These are phyloP conservation scores for Drosophila kohkoa DNA, from an alignment of 1,140 invertebrate species.

Conservation along the genomic window DNA sequence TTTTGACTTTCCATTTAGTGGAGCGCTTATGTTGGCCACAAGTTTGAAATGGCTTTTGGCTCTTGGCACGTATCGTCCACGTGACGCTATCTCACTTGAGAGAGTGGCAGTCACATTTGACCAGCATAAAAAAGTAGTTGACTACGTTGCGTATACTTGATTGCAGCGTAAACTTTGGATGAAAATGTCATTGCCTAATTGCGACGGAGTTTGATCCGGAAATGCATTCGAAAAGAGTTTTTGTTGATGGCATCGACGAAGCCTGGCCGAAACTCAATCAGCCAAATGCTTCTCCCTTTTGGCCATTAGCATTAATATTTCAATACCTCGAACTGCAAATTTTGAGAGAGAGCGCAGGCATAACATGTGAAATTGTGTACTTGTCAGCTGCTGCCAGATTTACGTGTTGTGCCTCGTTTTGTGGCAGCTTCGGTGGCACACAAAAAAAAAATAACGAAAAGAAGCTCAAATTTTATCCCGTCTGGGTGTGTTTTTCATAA, in stretches of 20 bases:
- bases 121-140: conserved; percentile 25
- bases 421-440: conserved; percentile 39
- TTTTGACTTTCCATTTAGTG: conserved; percentile 28
- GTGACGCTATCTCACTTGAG: conserved; percentile 47
- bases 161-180: neutral
- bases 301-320: conserved; percentile 80
- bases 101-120: conserved; percentile 33
- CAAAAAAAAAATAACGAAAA: neutral
- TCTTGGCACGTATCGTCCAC: conserved; percentile 42
- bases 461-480: conserved; percentile 47
- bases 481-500: conserved; percentile 62
- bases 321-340: conserved; percentile 59
- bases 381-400: conserved; percentile 67
- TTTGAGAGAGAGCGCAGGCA: conserved; percentile 53
- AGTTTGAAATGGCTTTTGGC: conserved; percentile 32
- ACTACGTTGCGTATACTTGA: conserved; percentile 7
- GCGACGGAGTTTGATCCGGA: neutral
- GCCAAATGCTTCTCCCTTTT: conserved; percentile 63
- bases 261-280: conserved; percentile 62
- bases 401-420: conserved; percentile 69
- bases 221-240: conserved; percentile 56
- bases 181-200: conserved; percentile 6
- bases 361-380: conserved; percentile 27
- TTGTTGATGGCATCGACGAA: conserved; percentile 5
- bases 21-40: conserved; percentile 29